These are phyloP conservation scores for Lacerta agilis DNA, from an alignment of 2,797 vertebrate species.

Conservation along the genomic window DNA sequence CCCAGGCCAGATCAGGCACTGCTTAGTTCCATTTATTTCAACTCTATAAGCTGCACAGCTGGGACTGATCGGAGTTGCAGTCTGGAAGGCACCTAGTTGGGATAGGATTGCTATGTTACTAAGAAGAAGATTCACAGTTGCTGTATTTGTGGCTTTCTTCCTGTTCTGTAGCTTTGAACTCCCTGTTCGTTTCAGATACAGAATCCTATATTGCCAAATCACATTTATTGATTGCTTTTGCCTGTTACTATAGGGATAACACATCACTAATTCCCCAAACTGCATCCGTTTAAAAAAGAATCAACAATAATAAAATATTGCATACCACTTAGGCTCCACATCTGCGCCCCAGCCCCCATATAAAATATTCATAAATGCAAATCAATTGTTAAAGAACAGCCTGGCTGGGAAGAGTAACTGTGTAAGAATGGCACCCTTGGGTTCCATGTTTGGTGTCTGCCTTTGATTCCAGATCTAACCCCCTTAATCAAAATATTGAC, in stretches of 20 bases:
- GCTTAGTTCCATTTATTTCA: neutral
- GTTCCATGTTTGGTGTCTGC: neutral
- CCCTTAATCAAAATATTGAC: neutral
- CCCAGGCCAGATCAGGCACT: no score
- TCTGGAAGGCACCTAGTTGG: no score
- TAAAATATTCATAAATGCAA: conserved; percentile 50
- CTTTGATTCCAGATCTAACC: neutral
- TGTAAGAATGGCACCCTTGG: conserved; percentile 11
- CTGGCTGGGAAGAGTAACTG: neutral
- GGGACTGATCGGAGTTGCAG: no score
- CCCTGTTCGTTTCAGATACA: conserved; percentile 53
- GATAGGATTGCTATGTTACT: neutral
- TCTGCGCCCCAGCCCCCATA: conserved; percentile 43
- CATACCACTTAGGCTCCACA: neutral
- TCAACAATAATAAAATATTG: neutral
- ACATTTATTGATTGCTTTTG: neutral
- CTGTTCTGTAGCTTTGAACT: neutral
- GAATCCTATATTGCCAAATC: conserved; percentile 8
- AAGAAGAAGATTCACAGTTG: neutral
- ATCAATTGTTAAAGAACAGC: conserved; percentile 1
- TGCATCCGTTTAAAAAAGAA: neutral
- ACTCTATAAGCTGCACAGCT: no score
- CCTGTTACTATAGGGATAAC: neutral
- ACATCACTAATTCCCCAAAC: neutral
- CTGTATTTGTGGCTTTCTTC: neutral